These are phyloP conservation scores for Cricetomys ansorgei DNA, from an alignment of 2,113 vertebrate species.

Conservation along the genomic window DNA sequence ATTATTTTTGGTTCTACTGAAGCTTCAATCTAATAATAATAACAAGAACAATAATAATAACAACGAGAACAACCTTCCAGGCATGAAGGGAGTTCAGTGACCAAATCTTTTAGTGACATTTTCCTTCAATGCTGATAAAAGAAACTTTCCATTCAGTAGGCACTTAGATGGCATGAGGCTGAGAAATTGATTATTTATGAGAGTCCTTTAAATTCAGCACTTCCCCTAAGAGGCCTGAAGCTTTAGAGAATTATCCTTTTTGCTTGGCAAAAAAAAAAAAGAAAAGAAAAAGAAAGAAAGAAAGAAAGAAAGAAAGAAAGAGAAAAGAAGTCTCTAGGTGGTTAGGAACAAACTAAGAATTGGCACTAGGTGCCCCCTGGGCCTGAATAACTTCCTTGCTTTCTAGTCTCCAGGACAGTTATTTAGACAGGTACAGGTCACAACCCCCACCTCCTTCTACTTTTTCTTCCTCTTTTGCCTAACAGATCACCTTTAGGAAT, in stretches of 20 bases:
- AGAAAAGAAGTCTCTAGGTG: background rate
- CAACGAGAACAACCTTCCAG: background rate
- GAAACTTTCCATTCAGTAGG: background rate
- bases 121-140: constrained; percentile 52
- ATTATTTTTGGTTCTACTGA: constrained; percentile 34
- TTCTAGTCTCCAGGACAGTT: background rate
- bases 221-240: background rate
- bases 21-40: background rate
- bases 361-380: background rate
- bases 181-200: constrained; percentile 57
- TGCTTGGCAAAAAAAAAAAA: background rate
- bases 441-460: background rate
- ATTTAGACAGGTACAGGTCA: background rate
- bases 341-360: background rate
- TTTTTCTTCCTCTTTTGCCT: background rate
- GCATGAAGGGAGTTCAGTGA: background rate
- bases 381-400: background rate
- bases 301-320: background rate
- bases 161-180: constrained; percentile 18
- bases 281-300: background rate
- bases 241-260: constrained; percentile 10
- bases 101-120: constrained; percentile 3
- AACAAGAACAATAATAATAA: background rate
- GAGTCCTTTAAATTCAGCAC: constrained; percentile 8
- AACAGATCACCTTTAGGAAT: constrained; percentile 58